Base-by-base conservation (phyloP, 2,797 vertebrate species). In the Cynopterus sphinx region DNA sequence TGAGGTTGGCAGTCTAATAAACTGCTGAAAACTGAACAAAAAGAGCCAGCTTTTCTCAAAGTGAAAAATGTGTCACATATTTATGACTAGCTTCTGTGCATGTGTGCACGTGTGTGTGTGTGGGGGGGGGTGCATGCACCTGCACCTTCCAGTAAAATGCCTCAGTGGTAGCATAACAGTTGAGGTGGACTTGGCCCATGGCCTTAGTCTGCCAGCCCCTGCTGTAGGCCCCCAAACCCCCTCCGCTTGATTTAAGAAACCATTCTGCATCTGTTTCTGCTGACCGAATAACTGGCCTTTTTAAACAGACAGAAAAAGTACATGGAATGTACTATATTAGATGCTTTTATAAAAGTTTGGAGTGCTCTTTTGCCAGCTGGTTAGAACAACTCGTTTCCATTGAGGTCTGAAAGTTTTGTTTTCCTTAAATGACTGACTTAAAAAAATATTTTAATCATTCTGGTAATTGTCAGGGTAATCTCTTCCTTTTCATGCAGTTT, bases 1-100 rank as follows among this genome's bases (percentile, higher is more conserved):
- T 99, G 96, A 99, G 99, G 99, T 99, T 19, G 74, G 96, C 31
- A 53, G 16, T 21, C 90, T 86, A 49, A 41, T 39, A 33, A 81
- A 86, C 5, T 6, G 68, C 57, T 59, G n/a, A 82, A 68, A 77
- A 79, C 46, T 55, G 31, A 51, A 70, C 81, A 51, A 74, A 26
- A 88, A 92, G 73, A 24, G 2, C 21, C 16, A 78, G 0, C 41
- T 87, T 53, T 91, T 36, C 33, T 84, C 41, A 49, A 49, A 91
- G 33, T 71, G 53, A 53, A 53, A 74, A 74, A 13, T 28, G 6
- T 7, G 41, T 61, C 12, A 46, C 31, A 3, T 61, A 21, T 57
- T 68, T 73, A 59, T 16, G 8, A 61, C 43, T 28, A n/a, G 10
- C 6, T 15, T 81, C 9, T 36, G 21, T 83, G 53, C 49, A 12